Evolutionary conservation across 2,888 invertebrate genomes (phyloP), one percentile per base, ranked within the genome.

Genomic region (Omphaloscelis lunosa): DNA sequence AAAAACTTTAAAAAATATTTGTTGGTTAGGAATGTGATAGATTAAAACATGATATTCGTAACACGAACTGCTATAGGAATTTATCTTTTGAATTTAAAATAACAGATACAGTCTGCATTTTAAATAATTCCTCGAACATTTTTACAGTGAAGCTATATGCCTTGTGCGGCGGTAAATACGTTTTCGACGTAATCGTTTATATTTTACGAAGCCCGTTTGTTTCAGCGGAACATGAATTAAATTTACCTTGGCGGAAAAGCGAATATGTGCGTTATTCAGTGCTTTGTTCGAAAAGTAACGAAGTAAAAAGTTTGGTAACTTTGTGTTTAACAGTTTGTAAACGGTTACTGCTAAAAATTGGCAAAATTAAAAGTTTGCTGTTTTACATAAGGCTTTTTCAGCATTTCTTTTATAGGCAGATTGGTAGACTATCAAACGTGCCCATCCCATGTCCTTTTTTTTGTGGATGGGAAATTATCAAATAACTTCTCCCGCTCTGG

Each of bases 201-300:
- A 77, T 69, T 83, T 79, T 74, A 76, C 71, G 58, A 71, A 69
- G 72, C 27, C 53, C 23, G 17, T 75, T 77, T 75, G 56, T 77
- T 84, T 65, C 45, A 48, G 51, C 53, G 59, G 63, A n/a, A 67
- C 34, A 56, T 74, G 45, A 74, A 83, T 77, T 66, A 27, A 80
- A 80, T 84, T 84, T 80, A 66, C 45, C 34, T n/a, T 27, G 39
- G 39, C 23, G 56, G 72, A 63, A 77, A 74, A 76, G n/a, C 41
- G 67, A 39, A 59, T 27, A 39, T 72, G 27, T 75, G 51, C 61
- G 2, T 62, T 41, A 59, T 74, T 79, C 62, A 79, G 45, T 62
- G 66, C 53, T 70, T 83, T 75, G 72, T 79, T 58, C 41, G 27
- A n/a, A 45, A 59, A 56, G 39, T 65, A 61, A 75, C 29, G 23